A percentile compares a stretch with the other conserved stretches of the same genome.
These are phyloP conservation scores for Mus minutoides DNA, from an alignment of 2,797 vertebrate genomes.

Conservation along the genomic window DNA sequence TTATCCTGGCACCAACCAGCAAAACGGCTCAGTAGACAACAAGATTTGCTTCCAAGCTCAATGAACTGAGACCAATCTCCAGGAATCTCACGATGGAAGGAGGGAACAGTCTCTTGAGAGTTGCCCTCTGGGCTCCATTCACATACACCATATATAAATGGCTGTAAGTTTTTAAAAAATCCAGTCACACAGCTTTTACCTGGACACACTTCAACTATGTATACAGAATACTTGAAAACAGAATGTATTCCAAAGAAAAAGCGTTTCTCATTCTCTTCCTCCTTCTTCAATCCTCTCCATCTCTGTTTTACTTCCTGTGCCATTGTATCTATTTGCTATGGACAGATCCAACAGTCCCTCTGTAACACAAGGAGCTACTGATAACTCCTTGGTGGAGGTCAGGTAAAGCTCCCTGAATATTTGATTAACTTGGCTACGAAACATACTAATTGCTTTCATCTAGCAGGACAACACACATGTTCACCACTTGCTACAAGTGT, in stretches of 20 bases:
- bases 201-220: conserved; percentile 3
- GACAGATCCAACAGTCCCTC: background rate
- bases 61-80: background rate
- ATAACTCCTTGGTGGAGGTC: background rate
- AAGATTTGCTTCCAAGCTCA: background rate
- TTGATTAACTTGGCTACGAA: background rate
- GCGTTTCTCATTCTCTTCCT: background rate
- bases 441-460: background rate
- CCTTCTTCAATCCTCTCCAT: background rate
- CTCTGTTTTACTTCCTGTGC: background rate
- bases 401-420: background rate
- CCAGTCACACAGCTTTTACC: background rate
- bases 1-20: background rate
- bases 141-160: background rate
- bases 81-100: background rate
- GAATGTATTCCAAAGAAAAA: background rate
- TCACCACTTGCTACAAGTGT: background rate
- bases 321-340: background rate
- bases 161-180: background rate
- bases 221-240: background rate
- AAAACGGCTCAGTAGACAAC: background rate
- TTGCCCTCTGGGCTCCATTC: background rate
- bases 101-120: background rate
- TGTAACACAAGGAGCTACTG: background rate
- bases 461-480: background rate